Base-by-base conservation (phyloP, 2,797 vertebrate genomes). In the Sebastes hubbsi region DNA sequence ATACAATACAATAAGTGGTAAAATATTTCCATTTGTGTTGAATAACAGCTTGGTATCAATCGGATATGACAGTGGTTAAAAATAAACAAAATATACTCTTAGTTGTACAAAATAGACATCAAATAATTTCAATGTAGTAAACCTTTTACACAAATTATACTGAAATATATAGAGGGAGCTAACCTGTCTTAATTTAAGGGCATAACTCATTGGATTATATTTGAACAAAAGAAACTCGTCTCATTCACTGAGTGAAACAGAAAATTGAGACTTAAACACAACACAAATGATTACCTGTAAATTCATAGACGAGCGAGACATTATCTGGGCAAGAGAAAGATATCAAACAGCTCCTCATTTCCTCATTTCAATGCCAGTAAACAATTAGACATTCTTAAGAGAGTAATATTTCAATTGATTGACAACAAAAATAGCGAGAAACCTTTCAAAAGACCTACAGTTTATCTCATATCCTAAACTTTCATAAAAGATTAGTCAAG, bases 241-340 rank as follows among this genome's bases (percentile, higher is more conserved):
- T 86, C 58, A 64, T 82, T 77, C 29, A 81, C 1, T 20, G 3
- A 63, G 6, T 54, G 24, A 46, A 70, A 62, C 12, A 55, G 5
- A 24, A 55, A 32, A 12, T 18, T 8, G 1, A 32, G 9, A 61
- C 22, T 71, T 42, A 74, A 86, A 62, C 55, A 5, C 32, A 2
- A 42, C 62, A 69, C 6, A 81, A 77, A 49, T 5, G 4, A 77
- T 27, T 3, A 12, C 2, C 13, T 32, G 30, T 49, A 73, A 88
- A 89, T 66, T 82, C 77, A 87, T 22, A 58, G 58, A 83, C 3
- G 24, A 84, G 62, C 14, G 1, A 78, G 0, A 73, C 5, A 46
- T 32, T 5, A 29, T 54, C 22, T 22, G 11, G 3, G 30, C 46
- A 66, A 61, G 54, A 62, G 24, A 74, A 69, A 14, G 5, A 30